Evolutionary conservation across 2,113 vertebrate genomes (phyloP).

Genomic region (Pampusana beccarii): DNA sequence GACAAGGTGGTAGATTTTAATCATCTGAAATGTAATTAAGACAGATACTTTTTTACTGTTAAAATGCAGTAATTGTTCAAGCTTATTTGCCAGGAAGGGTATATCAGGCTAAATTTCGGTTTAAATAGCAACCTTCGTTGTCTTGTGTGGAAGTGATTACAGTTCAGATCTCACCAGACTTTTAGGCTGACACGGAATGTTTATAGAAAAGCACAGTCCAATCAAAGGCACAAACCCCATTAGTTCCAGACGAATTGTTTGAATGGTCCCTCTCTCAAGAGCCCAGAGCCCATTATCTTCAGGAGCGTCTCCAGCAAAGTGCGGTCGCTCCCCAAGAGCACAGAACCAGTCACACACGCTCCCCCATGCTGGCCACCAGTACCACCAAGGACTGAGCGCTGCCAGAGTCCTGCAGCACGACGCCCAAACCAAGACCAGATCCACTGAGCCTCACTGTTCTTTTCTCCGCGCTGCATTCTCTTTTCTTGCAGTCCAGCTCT

Average conservation of each 20-base stretch:
- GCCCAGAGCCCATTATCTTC: not conserved
- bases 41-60: not conserved
- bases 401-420: not conserved
- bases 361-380: too few species aligned
- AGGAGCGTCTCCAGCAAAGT: not conserved
- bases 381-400: not conserved
- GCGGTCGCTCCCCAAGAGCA: not conserved
- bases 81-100: not conserved
- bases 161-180: not conserved
- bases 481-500: not conserved
- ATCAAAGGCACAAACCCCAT: not conserved
- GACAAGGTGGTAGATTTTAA: slow-evolving; percentile 7
- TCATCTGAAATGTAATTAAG: not conserved
- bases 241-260: not conserved
- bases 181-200: not conserved
- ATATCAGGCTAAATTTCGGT: not conserved
- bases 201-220: not conserved
- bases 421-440: not conserved
- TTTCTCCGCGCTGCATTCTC: not conserved
- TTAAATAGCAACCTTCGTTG: not conserved
- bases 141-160: not conserved
- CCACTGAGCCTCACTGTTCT: not conserved
- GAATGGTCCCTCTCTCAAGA: not conserved
- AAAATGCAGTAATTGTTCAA: not conserved
- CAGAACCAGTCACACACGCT: not conserved